A percentile compares a stretch with the other conserved stretches of the same genome.
phyloP scores from a whole-genome alignment of 2,888 invertebrate species.

The Eilema depressum region DNA sequence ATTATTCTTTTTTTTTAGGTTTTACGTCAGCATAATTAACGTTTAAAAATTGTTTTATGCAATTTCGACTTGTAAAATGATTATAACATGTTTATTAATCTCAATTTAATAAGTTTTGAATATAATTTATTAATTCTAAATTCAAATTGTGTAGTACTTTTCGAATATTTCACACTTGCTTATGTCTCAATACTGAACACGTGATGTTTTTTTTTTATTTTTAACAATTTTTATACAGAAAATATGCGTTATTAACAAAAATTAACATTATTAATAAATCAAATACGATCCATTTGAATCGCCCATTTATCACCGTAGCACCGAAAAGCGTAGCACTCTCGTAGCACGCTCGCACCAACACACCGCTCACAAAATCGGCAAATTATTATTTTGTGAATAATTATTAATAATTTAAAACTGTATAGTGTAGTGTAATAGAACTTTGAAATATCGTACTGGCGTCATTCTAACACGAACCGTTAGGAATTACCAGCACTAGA shows the following conservation, averaged over 20 bases:
- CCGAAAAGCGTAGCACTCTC: slow-evolving; percentile 62
- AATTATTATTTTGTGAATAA: slow-evolving; percentile 30
- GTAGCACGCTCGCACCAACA: slow-evolving; percentile 60
- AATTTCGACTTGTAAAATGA: neutral
- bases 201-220: neutral
- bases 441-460: slow-evolving; percentile 68
- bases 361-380: slow-evolving; percentile 48
- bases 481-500: slow-evolving; percentile 67
- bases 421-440: slow-evolving; percentile 58
- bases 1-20: slow-evolving; percentile 7
- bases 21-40: neutral
- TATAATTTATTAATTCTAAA: neutral
- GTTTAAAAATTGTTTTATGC: neutral
- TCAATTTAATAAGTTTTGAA: neutral
- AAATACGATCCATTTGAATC: slow-evolving; percentile 13
- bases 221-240: neutral
- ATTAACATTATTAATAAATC: slow-evolving; percentile 5
- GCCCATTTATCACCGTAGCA: slow-evolving; percentile 54
- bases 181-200: neutral
- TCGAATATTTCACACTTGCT: neutral
- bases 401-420: slow-evolving; percentile 38
- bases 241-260: neutral
- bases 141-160: neutral
- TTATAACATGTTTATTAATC: neutral
- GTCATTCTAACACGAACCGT: slow-evolving; percentile 81